A percentile compares a stretch with the other conserved stretches of the same genome.
These are phyloP conservation scores for Microdon myrmicae DNA, from an alignment of 2,888 invertebrate species.

Conservation along the genomic window DNA sequence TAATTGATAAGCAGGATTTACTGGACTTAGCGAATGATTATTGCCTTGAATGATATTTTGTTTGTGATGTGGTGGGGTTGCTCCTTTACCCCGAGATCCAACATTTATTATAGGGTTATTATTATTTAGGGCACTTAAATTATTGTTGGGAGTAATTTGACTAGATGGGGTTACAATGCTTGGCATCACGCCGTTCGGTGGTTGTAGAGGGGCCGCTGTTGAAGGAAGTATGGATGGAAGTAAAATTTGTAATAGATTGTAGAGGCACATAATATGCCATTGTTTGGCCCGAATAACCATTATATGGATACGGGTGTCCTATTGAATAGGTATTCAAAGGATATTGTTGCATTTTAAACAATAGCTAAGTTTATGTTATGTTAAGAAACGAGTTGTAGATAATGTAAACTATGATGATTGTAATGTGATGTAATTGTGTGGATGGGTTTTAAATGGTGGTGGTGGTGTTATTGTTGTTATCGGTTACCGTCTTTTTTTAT, in stretches of 20 bases:
- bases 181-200: slow-evolving; percentile 55
- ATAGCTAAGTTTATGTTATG: too few relatives aligned
- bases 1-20: slow-evolving; percentile 61
- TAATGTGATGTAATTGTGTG: too few relatives aligned
- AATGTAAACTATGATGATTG: too few relatives aligned
- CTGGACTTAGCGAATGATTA: slow-evolving; percentile 35
- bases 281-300: slow-evolving; percentile 65
- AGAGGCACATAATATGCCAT: slow-evolving; percentile 67
- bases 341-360: slow-evolving; percentile 65
- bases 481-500: too few relatives aligned
- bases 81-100: slow-evolving; percentile 61
- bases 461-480: too few relatives aligned
- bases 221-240: slow-evolving; percentile 60
- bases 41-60: slow-evolving; percentile 51
- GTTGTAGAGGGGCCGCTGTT: slow-evolving; percentile 54
- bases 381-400: too few relatives aligned
- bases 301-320: slow-evolving; percentile 66
- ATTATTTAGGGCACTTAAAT: slow-evolving; percentile 51
- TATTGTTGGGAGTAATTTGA: slow-evolving; percentile 46
- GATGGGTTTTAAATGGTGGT: too few relatives aligned
- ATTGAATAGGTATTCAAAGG: slow-evolving; percentile 66
- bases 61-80: slow-evolving; percentile 56
- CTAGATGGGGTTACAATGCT: slow-evolving; percentile 41
- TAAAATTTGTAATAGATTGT: slow-evolving; percentile 59
- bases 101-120: slow-evolving; percentile 53